These are phyloP conservation scores for Epicampocera succincta DNA, from an alignment of 2,888 invertebrate genomes.

Conservation along the genomic window DNA sequence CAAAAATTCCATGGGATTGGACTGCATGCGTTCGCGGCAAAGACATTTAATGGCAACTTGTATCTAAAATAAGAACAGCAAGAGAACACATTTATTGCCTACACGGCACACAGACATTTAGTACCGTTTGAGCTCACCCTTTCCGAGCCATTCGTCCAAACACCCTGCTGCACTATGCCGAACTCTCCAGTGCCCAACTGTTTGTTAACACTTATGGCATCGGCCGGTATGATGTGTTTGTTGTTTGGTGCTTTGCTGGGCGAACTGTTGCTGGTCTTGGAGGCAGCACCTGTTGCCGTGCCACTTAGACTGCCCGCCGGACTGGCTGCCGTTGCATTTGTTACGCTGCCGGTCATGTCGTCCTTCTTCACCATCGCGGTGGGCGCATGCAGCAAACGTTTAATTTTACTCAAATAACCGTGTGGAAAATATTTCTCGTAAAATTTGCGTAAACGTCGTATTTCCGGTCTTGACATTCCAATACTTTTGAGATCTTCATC, in stretches of 20 bases:
- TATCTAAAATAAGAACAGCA: constrained; percentile 85
- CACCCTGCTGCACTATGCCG: constrained; percentile 98
- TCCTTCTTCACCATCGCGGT: constrained; percentile 78
- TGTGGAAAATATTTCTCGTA: constrained; percentile 97
- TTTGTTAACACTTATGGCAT: constrained; percentile 95
- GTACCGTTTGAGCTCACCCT: constrained; percentile 84
- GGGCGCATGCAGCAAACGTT: constrained; percentile 87
- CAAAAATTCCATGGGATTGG: constrained; percentile 97
- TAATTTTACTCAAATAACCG: constrained; percentile 95
- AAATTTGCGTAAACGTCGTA: constrained; percentile 95
- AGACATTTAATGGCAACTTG: constrained; percentile 99
- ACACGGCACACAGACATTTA: neutral
- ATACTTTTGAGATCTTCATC: constrained; percentile 95
- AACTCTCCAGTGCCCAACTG: constrained; percentile 98
- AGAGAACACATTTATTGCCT: neutral
- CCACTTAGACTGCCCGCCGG: constrained; percentile 61
- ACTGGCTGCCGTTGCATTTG: constrained; percentile 54
- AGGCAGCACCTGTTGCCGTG: constrained; percentile 47
- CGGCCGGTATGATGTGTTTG: constrained; percentile 94
- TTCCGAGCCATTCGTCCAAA: constrained; percentile 97
- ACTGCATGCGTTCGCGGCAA: constrained; percentile 96
- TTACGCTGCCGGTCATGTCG: constrained; percentile 67
- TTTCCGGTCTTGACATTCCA: constrained; percentile 97
- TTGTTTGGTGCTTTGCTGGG: constrained; percentile 83
- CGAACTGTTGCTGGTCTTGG: constrained; percentile 80